Evolutionary conservation across 2,888 invertebrate species (phyloP).

Genomic region (Synergus umbraculus): DNA sequence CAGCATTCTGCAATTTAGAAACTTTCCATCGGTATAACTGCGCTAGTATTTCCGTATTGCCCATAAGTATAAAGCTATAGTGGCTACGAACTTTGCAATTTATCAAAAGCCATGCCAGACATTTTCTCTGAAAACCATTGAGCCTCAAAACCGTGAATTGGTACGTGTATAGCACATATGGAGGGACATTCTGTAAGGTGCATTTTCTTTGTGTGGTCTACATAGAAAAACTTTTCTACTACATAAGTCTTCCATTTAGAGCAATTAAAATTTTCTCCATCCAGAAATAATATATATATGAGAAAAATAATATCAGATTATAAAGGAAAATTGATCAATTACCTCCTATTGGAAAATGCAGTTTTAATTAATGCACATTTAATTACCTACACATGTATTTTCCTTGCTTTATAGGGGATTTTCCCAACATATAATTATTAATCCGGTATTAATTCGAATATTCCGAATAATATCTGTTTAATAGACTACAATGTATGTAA

Average conservation of each 20-base stretch:
- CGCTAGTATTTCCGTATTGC: slow-evolving; percentile 58
- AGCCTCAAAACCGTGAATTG: slow-evolving; percentile 29
- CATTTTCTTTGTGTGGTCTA: neutral
- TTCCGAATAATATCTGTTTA: slow-evolving; percentile 25
- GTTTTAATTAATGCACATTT: too few relatives aligned
- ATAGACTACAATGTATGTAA: neutral
- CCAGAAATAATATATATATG: neutral
- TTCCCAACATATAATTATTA: too few relatives aligned
- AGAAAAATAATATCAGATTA: neutral
- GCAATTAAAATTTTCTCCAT: neutral
- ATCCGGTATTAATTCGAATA: neutral
- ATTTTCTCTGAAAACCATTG: slow-evolving; percentile 53
- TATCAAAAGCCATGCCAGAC: slow-evolving; percentile 59
- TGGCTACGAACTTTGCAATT: slow-evolving; percentile 60
- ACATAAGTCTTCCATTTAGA: neutral
- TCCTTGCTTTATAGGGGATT: too few relatives aligned
- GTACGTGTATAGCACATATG: neutral
- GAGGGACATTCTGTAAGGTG: neutral
- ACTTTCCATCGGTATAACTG: slow-evolving; percentile 70
- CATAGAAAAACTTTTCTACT: neutral
- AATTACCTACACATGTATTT: too few relatives aligned
- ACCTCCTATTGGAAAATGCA: too few relatives aligned
- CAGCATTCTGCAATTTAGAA: slow-evolving; percentile 74
- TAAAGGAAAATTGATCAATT: too few relatives aligned
- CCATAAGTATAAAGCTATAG: slow-evolving; percentile 62